These are phyloP conservation scores for Mnemiopsis leidyi DNA, from an alignment of 37 sponge, comb jelly and placozoan species.

Conservation along the genomic window DNA sequence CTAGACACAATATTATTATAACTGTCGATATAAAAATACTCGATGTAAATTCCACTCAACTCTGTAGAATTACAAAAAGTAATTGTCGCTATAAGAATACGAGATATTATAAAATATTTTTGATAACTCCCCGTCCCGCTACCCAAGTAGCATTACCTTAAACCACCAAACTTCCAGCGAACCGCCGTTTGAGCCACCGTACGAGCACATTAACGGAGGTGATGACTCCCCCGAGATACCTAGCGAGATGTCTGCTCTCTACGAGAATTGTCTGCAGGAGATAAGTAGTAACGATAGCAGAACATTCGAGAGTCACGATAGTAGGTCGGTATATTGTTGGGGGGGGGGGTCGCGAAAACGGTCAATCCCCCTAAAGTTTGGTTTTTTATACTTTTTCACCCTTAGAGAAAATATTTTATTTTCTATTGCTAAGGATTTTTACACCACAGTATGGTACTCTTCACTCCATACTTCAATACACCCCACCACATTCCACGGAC, in stretches of 20 bases:
- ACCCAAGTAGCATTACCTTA: no score
- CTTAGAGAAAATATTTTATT: background rate
- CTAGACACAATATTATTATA: no score
- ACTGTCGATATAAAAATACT: no score
- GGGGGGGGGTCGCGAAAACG: no score
- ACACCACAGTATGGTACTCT: no score
- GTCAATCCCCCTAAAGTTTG: no score
- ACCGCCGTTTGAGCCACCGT: background rate
- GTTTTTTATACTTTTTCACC: background rate
- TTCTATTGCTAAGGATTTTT: background rate
- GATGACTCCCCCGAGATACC: background rate
- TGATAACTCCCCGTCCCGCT: no score
- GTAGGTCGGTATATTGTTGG: background rate
- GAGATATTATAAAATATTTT: no score
- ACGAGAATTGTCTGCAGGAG: background rate
- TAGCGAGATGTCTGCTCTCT: background rate
- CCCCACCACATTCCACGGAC: background rate
- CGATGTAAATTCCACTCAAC: no score
- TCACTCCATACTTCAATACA: background rate
- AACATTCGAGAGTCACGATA: background rate
- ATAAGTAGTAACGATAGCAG: background rate
- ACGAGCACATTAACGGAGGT: slow-evolving; percentile 21
- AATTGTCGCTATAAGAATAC: no score
- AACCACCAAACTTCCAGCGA: background rate
- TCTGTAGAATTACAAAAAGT: no score